Conservation (phyloP, 2,113 vertebrate species). For the Rhinopomastus cyanomelas region DNA sequence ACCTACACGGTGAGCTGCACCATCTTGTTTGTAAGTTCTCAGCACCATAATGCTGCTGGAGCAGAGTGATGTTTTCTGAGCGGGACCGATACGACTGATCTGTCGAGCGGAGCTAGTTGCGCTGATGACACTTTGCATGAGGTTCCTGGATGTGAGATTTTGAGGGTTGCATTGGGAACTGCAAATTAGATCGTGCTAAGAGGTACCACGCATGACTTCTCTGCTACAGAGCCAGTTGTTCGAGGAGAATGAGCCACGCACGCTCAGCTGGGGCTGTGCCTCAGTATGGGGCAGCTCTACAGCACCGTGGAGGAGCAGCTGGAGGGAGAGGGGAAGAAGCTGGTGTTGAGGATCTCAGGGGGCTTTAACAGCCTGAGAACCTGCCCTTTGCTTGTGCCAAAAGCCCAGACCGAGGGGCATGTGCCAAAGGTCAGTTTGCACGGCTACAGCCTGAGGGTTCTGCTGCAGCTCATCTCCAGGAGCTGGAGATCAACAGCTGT, state of each 20-base stretch:
- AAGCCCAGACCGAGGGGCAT: neutral
- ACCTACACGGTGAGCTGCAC: neutral
- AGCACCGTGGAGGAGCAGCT: neutral
- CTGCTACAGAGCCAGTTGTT: neutral
- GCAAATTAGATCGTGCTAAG: neutral
- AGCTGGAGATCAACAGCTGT: neutral
- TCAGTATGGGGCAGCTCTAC: fast-evolving
- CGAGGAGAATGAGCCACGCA: neutral
- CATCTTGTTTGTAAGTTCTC: neutral
- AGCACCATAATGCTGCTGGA: neutral
- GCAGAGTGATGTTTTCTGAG: neutral
- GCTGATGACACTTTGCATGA: neutral
- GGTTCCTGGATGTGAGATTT: neutral
- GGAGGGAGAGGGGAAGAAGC: neutral
- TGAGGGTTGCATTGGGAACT: neutral
- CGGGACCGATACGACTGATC: neutral
- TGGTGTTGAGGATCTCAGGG: fast-evolving
- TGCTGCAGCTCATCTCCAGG: neutral
- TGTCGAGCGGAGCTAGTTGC: neutral
- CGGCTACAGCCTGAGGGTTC: neutral
- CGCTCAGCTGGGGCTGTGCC: neutral
- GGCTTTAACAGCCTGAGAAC: neutral
- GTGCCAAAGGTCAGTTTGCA: fast-evolving
- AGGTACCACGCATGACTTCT: neutral
- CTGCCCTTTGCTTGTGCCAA: neutral